Percentiles rank a stretch among this genome's conserved stretches.
Conservation (phyloP, 2,113 vertebrate species). For the Oenanthe oenanthe region DNA sequence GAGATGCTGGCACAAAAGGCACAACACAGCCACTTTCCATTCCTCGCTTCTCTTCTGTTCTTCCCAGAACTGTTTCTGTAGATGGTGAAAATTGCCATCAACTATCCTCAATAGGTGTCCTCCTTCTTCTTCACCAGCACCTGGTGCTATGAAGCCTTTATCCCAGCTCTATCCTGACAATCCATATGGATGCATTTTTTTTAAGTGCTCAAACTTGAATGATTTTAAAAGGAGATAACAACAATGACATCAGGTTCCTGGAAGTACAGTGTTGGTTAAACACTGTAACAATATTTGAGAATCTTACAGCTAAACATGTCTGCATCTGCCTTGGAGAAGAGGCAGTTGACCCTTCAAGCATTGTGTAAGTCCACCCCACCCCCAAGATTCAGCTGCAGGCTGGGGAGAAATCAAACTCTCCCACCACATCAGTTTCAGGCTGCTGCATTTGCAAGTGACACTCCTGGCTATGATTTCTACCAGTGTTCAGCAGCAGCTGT, state of each 20-base stretch:
- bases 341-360: constrained; percentile 41
- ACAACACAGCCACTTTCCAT: background rate
- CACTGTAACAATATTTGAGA: background rate
- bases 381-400: constrained; percentile 26
- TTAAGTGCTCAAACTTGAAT: background rate
- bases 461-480: constrained; percentile 53
- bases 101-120: background rate
- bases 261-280: background rate
- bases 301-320: background rate
- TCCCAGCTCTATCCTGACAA: background rate
- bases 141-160: background rate
- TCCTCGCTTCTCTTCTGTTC: background rate
- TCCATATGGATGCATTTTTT: background rate
- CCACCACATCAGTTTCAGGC: background rate
- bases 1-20: background rate
- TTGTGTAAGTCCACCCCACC: background rate
- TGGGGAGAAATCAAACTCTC: constrained; percentile 27
- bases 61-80: background rate
- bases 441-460: constrained; percentile 51
- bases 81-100: background rate
- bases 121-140: background rate
- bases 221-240: background rate
- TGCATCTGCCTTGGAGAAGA: constrained; percentile 20
- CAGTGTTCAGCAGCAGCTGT: constrained; percentile 60
- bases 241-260: background rate